Base-by-base conservation (phyloP, 2,888 invertebrate species). In the Oegoconia quadripuncta region DNA sequence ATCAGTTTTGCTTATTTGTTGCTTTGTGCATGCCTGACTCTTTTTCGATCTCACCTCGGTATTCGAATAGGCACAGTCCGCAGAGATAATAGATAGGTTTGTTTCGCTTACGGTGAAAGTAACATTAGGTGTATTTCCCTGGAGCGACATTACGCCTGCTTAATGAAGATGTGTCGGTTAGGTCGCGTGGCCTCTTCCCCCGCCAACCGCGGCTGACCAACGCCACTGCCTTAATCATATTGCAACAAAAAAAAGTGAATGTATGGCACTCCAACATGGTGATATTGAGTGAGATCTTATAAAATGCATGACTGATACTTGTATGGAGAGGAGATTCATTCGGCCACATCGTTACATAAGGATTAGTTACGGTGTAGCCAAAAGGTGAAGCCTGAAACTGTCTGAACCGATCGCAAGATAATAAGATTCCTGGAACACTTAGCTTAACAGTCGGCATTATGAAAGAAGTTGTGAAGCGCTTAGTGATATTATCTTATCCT, bases 81-180 rank as follows among this genome's bases (percentile, higher is more conserved):
- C 34, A 25, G 34, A 35, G 47, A 42, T 56, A 52, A 55, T 46
- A 44, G 50, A 56, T 54, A 46, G 48, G 46, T 43, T 46, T 44
- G 39, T 47, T 42, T 47, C 37, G 33, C 37, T 26, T 31, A 38
- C 39, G 40, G 37, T 41, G 37, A 33, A 41, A 25, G 39, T 9
- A 31, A 28, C 41, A 44, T 44, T 44, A 44, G 44, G 38, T 39
- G 48, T 65, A 71, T 70, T 72, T 74, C 77, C 74, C 75, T 32
- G 20, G 74, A 54, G 77, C 54, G 59, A 60, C 69, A 76, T 76
- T 70, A 74, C 57, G 62, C 49, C 52, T 50, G 55, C 56, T 63
- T 77, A 77, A 78, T 77, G 77, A 78, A 77, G 77, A 77, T 74
- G 69, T 74, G 76, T 77, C 55, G 73, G 58, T 55, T 59, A 60